Base-by-base conservation (phyloP, 2,888 invertebrate genomes). In the Stegana nigrithorax region DNA sequence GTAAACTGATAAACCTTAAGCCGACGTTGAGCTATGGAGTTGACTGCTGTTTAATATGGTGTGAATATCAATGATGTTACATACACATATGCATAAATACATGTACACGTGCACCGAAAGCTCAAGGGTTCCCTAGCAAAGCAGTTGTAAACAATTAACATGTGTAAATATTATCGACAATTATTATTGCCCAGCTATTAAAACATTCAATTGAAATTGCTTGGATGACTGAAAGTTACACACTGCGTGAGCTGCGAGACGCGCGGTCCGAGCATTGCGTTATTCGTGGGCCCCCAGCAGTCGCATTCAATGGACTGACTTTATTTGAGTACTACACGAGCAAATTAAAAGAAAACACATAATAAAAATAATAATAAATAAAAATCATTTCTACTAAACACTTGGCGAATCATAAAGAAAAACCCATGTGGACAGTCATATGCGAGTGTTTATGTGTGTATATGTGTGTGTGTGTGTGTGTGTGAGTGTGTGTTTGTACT, bases 121-220 rank as follows among this genome's bases (percentile, higher is more conserved):
- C 10, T 47, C 45, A 47, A 47, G 10, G 23, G 23, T 47, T 47
- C 21, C 7, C 45, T 10, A 12, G 45, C 47, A 21, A n/a, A 47
- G 25, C 21, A 47, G n/a, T 23, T 47, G n/a, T n/a, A n/a, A n/a
- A n/a, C 47, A 47, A 21, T 47, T 47, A 47, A 47, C 47, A 47
- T 23, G 47, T 1, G 47, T 47, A 47, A 47, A 47, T 47, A 47
- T 47, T 47, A n/a, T n/a, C n/a, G n/a, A n/a, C n/a, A 25, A 47
- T 47, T 47, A 12, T 47, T 44, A 44, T 19, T 8, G 14, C 47
- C 21, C 10, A 42, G 5, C n/a, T 10, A 6, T 2, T 42, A 42
- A 42, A 42, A 42, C 17, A 42, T n/a, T 7, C 47, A 44, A 17
- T 19, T 17, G 5, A 23, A 23, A n/a, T n/a, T n/a, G n/a, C n/a